Evolutionary conservation across 2,113 vertebrate species (phyloP).

Genomic region (Syrmaticus mikado): DNA sequence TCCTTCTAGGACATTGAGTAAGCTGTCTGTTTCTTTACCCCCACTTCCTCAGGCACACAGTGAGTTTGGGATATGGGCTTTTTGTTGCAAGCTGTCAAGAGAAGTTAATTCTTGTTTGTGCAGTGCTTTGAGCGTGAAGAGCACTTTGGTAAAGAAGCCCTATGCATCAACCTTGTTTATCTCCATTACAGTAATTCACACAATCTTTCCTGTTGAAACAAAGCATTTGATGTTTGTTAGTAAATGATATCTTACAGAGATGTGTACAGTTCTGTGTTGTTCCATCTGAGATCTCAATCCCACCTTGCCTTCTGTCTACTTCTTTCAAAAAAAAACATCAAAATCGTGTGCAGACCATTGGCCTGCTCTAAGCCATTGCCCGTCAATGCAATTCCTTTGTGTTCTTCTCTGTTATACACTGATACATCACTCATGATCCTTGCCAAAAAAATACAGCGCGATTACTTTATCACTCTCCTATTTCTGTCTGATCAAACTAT

Average conservation of each 20-base stretch:
- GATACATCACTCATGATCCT: background rate
- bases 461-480: background rate
- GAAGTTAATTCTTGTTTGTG: background rate
- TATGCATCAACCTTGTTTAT: background rate
- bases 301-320: background rate
- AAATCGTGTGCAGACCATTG: background rate
- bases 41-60: background rate
- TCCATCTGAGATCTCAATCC: background rate
- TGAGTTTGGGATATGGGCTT: background rate
- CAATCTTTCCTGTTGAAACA: background rate
- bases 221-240: background rate
- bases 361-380: background rate
- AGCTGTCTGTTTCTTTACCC: background rate
- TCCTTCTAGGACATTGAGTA: background rate
- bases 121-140: background rate
- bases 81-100: background rate
- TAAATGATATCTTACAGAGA: background rate
- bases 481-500: background rate
- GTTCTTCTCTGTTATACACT: background rate
- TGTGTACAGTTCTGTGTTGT: background rate
- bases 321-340: background rate
- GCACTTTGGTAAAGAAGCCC: background rate
- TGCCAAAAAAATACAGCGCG: background rate
- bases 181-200: background rate
- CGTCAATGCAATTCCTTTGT: background rate